Percentiles rank a stretch among this genome's conserved stretches.
Evolutionary conservation across 2,113 vertebrate species (phyloP).

Genomic region (Epinephelus moara): DNA sequence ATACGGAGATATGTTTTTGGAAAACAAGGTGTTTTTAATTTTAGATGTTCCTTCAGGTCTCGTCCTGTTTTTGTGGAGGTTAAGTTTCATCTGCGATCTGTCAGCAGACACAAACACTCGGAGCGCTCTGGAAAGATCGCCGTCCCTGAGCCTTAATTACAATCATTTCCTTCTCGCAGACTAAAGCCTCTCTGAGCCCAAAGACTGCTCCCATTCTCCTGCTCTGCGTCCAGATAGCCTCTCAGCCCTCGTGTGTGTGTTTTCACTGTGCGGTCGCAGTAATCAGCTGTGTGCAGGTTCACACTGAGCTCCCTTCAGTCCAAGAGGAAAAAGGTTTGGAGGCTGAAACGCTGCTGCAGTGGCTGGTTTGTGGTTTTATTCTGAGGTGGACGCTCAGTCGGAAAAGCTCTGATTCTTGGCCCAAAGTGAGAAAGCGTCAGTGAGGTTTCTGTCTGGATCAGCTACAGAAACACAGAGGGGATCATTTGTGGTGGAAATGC

Average conservation of each 20-base stretch:
- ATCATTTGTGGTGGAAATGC: neutral
- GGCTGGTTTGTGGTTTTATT: neutral
- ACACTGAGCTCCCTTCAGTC: slow-evolving; percentile 42
- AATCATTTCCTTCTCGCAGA: slow-evolving; percentile 42
- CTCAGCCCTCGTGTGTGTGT: slow-evolving; percentile 11
- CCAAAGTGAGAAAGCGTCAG: neutral
- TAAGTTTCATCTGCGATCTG: neutral
- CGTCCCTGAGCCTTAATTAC: slow-evolving; percentile 51
- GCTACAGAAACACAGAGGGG: neutral
- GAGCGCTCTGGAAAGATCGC: slow-evolving; percentile 24
- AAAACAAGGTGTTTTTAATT: neutral
- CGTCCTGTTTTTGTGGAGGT: neutral
- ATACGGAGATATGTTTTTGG: neutral
- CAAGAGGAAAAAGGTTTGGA: neutral
- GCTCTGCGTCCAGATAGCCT: neutral
- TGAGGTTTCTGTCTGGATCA: neutral
- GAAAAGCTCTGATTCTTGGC: neutral
- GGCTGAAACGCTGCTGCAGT: neutral
- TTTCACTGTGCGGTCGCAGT: slow-evolving; percentile 30
- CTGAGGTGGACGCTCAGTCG: neutral
- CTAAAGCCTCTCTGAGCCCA: slow-evolving; percentile 31
- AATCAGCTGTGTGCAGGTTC: slow-evolving; percentile 36
- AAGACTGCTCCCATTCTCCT: slow-evolving; percentile 39
- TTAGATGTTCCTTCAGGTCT: too few relatives aligned
- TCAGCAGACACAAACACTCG: slow-evolving; percentile 22